Evolutionary conservation across 2,888 invertebrate genomes (phyloP).

Genomic region (Plagiodera versicolora): DNA sequence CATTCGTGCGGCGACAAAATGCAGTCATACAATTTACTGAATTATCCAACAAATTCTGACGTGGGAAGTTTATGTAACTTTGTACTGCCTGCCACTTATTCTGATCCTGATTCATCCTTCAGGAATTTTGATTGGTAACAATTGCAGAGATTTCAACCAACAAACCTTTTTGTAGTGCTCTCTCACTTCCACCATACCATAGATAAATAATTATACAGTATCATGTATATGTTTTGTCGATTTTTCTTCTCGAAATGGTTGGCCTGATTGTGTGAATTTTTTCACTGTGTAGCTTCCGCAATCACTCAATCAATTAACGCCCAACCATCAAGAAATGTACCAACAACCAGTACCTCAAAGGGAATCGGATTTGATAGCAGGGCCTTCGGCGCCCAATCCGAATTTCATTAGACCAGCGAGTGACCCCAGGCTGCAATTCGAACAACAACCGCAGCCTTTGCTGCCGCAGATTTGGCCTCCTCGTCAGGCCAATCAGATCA

Average conservation of each 20-base stretch:
- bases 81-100: not conserved
- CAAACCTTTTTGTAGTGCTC: too few relatives aligned
- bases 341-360: slow-evolving; percentile 17
- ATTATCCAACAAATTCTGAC: slow-evolving; percentile 17
- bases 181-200: too few relatives aligned
- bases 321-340: slow-evolving; percentile 16
- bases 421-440: slow-evolving; percentile 37
- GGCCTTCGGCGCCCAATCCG: slow-evolving; percentile 25
- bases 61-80: slow-evolving; percentile 13
- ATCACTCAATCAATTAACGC: slow-evolving; percentile 8
- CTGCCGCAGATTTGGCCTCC: slow-evolving; percentile 30
- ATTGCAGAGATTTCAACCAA: too few relatives aligned
- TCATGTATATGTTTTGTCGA: too few relatives aligned
- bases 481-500: slow-evolving; percentile 46
- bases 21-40: slow-evolving; percentile 25
- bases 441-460: slow-evolving; percentile 29
- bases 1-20: slow-evolving; percentile 21
- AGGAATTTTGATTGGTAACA: not conserved
- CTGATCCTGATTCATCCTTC: not conserved
- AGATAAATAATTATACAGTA: too few relatives aligned
- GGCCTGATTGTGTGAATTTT: too few relatives aligned
- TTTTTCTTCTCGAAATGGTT: too few relatives aligned
- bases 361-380: slow-evolving; percentile 21
- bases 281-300: slow-evolving; percentile 4
- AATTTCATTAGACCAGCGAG: slow-evolving; percentile 43